phyloP scores from a whole-genome alignment of 2,113 vertebrate species.

The Equus quagga region DNA sequence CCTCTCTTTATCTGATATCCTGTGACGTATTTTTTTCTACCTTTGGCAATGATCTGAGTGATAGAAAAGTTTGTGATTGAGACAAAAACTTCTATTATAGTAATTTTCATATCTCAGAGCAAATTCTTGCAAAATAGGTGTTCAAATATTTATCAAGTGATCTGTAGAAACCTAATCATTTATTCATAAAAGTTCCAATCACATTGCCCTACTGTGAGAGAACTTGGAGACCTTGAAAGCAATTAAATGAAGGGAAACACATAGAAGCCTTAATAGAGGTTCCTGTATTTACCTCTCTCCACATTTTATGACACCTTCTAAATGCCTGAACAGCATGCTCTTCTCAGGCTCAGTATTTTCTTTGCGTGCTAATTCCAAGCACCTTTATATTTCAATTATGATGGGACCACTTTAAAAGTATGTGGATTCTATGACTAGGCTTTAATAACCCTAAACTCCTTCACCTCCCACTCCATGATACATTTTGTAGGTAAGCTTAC shows the following conservation, averaged over 20 bases:
- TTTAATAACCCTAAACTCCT: constrained; percentile 18
- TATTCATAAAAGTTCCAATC: constrained; percentile 17
- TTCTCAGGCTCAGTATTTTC: constrained; percentile 1
- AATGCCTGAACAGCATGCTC: not conserved
- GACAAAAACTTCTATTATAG: not conserved
- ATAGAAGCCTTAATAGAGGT: not conserved
- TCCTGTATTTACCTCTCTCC: not conserved
- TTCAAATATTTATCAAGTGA: constrained; percentile 1
- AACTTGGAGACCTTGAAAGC: not conserved
- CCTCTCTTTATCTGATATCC: not conserved
- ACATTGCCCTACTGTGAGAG: not conserved
- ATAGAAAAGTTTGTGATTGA: not conserved
- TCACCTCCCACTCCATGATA: not conserved
- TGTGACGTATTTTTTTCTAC: not conserved
- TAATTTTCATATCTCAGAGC: not conserved
- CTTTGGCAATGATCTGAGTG: not conserved
- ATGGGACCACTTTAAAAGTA: not conserved
- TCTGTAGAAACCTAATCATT: constrained; percentile 14
- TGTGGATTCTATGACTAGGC: not conserved
- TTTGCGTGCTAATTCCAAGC: not conserved
- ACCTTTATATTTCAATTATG: not conserved
- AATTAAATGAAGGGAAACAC: not conserved
- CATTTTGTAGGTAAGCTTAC: not conserved
- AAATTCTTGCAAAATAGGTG: not conserved
- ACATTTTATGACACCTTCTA: constrained; percentile 17